Conservation (phyloP, 2,113 vertebrate species). For the Sapayoa aenigma region DNA sequence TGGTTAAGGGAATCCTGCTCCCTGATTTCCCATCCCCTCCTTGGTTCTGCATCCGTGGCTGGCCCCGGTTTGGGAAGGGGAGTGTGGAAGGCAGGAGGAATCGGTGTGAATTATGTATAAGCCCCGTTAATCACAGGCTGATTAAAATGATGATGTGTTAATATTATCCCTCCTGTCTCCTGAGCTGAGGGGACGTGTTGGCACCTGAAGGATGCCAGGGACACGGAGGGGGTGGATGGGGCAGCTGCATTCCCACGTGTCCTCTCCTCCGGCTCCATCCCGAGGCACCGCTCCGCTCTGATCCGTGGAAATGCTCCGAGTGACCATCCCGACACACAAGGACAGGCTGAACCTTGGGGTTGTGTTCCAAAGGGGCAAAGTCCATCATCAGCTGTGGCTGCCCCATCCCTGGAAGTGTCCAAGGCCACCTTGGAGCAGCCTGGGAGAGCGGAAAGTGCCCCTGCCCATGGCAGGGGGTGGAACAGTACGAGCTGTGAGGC, state of each 20-base stretch:
- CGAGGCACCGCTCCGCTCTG: rapidly evolving
- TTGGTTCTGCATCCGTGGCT: background rate
- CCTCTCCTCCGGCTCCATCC: background rate
- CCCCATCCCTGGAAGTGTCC: background rate
- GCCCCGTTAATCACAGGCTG: conserved; percentile 24
- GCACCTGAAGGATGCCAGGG: background rate
- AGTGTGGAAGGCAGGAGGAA: background rate
- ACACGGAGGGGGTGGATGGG: background rate
- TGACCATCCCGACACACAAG: background rate
- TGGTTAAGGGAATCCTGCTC: rapidly evolving
- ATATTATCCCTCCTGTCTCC: background rate
- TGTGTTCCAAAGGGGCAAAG: rapidly evolving
- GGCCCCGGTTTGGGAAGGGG: background rate
- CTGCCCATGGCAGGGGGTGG: background rate
- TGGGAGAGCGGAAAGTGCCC: background rate
- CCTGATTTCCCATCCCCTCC: rapidly evolving
- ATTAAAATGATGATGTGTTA: conserved; percentile 47
- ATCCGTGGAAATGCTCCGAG: background rate
- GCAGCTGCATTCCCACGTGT: background rate
- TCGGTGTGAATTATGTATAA: conserved; percentile 3
- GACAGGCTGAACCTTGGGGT: rapidly evolving
- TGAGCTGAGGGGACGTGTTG: rapidly evolving
- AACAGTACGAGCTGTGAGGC: background rate
- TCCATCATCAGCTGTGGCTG: background rate
- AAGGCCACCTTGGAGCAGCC: background rate